A percentile compares a stretch with the other conserved stretches of the same genome.
These are phyloP conservation scores for Cheilosia scutellata DNA, from an alignment of 2,888 invertebrate genomes.

Conservation along the genomic window DNA sequence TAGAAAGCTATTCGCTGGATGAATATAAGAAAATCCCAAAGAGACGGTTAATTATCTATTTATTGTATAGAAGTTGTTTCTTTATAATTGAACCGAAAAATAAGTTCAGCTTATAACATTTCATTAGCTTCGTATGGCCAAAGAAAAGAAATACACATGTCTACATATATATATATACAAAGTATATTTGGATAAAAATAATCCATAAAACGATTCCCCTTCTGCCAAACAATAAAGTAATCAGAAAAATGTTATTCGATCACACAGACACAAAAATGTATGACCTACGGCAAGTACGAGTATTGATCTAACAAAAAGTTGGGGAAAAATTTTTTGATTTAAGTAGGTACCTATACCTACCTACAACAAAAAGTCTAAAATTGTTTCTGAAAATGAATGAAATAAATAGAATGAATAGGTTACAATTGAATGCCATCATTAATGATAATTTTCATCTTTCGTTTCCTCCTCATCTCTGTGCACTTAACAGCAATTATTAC, in stretches of 20 bases:
- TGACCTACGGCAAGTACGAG: slow-evolving; percentile 42
- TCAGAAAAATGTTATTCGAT: slow-evolving; percentile 42
- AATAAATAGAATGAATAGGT: slow-evolving; percentile 25
- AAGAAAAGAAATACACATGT: background rate
- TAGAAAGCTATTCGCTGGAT: slow-evolving; percentile 9
- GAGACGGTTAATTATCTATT: background rate
- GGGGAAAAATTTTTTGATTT: background rate
- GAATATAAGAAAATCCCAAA: too few relatives aligned
- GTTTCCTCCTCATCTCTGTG: slow-evolving; percentile 24
- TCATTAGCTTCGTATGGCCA: slow-evolving; percentile 4
- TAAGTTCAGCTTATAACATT: slow-evolving; percentile 30
- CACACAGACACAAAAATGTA: slow-evolving; percentile 3
- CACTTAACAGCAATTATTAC: slow-evolving; percentile 58
- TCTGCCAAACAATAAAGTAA: slow-evolving; percentile 47
- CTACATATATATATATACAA: background rate
- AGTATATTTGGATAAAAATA: slow-evolving; percentile 7
- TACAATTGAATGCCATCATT: slow-evolving; percentile 61
- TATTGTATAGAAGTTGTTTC: background rate
- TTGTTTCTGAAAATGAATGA: slow-evolving; percentile 44
- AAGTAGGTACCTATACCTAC: too few relatives aligned
- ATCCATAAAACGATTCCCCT: slow-evolving; percentile 34
- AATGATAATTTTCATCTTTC: slow-evolving; percentile 46
- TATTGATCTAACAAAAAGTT: slow-evolving; percentile 21
- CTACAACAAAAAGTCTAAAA: slow-evolving; percentile 11
- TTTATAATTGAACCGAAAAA: slow-evolving; percentile 28